Conservation (phyloP, 2,888 invertebrate species). For the Adineta ricciae region DNA sequence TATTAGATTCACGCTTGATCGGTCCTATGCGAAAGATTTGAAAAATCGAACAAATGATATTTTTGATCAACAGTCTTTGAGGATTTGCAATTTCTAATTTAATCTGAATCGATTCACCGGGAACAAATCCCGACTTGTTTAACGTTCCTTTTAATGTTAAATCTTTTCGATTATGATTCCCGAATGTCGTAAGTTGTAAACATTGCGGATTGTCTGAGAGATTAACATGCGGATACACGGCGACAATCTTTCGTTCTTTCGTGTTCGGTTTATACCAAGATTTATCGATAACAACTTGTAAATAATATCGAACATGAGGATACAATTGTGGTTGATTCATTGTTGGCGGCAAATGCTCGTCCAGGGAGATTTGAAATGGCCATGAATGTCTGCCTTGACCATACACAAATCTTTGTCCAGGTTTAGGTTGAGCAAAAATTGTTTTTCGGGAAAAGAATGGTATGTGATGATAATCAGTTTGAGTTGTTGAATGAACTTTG, state of each 20-base stretch:
- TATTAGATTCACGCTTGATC: too few species aligned
- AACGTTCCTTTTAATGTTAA: neutral
- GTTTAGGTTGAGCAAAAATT: neutral
- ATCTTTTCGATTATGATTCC: neutral
- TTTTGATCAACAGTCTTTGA: neutral
- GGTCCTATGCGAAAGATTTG: too few species aligned
- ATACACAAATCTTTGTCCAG: neutral
- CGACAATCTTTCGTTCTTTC: neutral
- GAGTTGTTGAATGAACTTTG: neutral
- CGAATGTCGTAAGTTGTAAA: too few species aligned
- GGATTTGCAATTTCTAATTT: neutral
- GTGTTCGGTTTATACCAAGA: neutral
- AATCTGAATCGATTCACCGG: neutral
- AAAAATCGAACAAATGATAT: too few species aligned
- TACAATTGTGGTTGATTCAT: neutral
- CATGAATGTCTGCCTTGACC: too few species aligned
- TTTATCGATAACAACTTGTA: neutral
- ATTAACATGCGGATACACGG: too few species aligned
- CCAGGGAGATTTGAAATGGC: too few species aligned
- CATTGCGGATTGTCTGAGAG: too few species aligned
- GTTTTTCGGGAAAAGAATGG: neutral
- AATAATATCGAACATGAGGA: neutral
- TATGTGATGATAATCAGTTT: neutral
- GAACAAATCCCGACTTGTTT: neutral
- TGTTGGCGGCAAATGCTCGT: neutral